phyloP scores from a whole-genome alignment of 2,888 invertebrate species.

The Monopis laevigella region DNA sequence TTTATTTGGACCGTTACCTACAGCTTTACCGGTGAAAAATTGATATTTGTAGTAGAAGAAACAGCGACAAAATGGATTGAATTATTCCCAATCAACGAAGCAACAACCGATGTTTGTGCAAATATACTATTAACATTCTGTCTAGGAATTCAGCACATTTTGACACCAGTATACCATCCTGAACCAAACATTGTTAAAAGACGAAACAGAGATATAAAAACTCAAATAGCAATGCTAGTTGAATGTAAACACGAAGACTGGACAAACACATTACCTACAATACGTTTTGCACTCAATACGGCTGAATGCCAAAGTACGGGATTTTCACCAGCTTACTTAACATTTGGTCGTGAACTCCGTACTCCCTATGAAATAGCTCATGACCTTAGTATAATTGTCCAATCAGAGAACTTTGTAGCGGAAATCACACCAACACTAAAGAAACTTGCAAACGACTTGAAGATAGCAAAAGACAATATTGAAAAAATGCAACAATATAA shows the following conservation, averaged over 20 bases:
- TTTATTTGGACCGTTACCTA: too few species aligned
- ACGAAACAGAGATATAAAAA: constrained; percentile 24
- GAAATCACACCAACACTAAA: too few species aligned
- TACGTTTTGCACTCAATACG: constrained; percentile 32
- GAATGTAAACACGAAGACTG: constrained; percentile 21
- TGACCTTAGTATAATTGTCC: too few species aligned
- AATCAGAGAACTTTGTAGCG: too few species aligned
- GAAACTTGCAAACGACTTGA: too few species aligned
- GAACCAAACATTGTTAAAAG: constrained; percentile 26
- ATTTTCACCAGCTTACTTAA: constrained; percentile 24
- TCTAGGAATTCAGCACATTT: constrained; percentile 23
- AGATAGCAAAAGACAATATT: too few species aligned
- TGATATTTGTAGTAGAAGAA: constrained; percentile 23
- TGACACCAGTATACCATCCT: constrained; percentile 26
- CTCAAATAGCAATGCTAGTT: constrained; percentile 26
- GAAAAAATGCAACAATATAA: too few species aligned
- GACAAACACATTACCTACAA: constrained; percentile 24
- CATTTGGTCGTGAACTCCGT: too few species aligned
- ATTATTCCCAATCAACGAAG: constrained; percentile 19
- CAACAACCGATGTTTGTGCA: constrained; percentile 20
- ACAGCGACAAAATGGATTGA: constrained; percentile 21
- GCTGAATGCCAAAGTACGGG: constrained; percentile 25
- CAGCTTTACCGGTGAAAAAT: too few species aligned
- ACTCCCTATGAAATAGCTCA: too few species aligned
- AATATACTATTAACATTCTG: constrained; percentile 19